Evolutionary conservation across 1,140 invertebrate genomes (phyloP).

Genomic region (Himalopsyche phryganea): DNA sequence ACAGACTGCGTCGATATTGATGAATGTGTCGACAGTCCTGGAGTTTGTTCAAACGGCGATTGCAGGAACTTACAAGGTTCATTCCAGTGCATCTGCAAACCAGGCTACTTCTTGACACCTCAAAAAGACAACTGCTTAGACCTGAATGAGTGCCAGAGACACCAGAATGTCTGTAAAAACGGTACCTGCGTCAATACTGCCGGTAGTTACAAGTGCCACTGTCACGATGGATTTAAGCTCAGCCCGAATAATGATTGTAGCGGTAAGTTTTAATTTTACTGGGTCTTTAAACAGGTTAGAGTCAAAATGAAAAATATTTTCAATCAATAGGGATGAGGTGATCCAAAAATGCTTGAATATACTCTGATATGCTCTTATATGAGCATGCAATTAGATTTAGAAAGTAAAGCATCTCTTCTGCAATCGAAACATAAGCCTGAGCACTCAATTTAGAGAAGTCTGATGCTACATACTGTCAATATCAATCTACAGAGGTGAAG

Average conservation of each 20-base stretch:
- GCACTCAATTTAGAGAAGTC: too few relatives aligned
- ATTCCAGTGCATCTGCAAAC: constrained; percentile 76
- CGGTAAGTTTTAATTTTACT: constrained; percentile 59
- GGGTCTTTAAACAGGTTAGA: too few relatives aligned
- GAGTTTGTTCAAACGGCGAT: constrained; percentile 67
- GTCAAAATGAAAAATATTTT: too few relatives aligned
- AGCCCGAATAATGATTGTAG: constrained; percentile 83
- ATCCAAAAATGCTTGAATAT: too few relatives aligned
- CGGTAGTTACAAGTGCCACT: constrained; percentile 76
- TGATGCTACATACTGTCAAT: too few relatives aligned
- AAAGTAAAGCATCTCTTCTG: too few relatives aligned
- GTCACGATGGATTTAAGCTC: constrained; percentile 75
- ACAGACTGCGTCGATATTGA: constrained; percentile 69
- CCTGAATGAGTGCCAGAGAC: constrained; percentile 70
- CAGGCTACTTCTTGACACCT: constrained; percentile 64
- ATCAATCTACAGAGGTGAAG: too few relatives aligned
- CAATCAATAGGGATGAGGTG: too few relatives aligned
- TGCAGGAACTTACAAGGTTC: constrained; percentile 77
- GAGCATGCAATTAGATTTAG: too few relatives aligned
- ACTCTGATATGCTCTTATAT: too few relatives aligned
- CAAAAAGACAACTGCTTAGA: constrained; percentile 67
- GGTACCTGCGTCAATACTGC: constrained; percentile 78
- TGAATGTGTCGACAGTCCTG: constrained; percentile 64
- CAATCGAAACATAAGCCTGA: too few relatives aligned
- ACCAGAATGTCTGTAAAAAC: constrained; percentile 72